Evolutionary conservation across 2,888 invertebrate species (phyloP).

Genomic region (Parnassius glacialis): DNA sequence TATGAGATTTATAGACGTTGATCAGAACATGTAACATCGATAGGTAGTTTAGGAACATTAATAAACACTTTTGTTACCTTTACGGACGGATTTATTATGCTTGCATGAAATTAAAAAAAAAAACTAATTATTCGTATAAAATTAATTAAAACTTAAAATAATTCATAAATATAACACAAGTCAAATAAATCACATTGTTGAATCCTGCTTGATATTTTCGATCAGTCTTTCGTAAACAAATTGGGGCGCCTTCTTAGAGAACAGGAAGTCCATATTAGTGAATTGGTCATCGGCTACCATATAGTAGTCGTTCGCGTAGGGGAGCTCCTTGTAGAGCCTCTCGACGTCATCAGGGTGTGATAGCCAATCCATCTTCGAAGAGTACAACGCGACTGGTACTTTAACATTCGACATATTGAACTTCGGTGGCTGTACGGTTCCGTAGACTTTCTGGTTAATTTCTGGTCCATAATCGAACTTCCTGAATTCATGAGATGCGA

Average conservation of each 20-base stretch:
- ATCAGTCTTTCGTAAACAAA: conserved; percentile 61
- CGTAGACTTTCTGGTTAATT: conserved; percentile 63
- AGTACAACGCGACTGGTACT: conserved; percentile 65
- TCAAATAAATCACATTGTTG: conserved; percentile 32
- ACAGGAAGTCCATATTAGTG: conserved; percentile 70
- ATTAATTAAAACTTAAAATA: conserved; percentile 33
- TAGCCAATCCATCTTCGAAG: conserved; percentile 83
- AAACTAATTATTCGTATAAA: conserved; percentile 12
- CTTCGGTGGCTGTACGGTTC: conserved; percentile 52
- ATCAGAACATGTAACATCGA: no score
- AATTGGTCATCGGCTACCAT: conserved; percentile 77
- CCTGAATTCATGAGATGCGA: conserved; percentile 56
- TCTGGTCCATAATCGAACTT: conserved; percentile 62
- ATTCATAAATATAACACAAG: conserved; percentile 33
- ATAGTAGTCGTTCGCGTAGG: conserved; percentile 77
- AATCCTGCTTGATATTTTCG: conserved; percentile 49
- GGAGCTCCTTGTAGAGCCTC: conserved; percentile 76
- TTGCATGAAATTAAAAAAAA: conserved; percentile 14
- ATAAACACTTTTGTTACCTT: conserved; percentile 4
- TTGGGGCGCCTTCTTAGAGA: conserved; percentile 59
- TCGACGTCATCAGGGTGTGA: conserved; percentile 82
- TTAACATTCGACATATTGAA: conserved; percentile 63
- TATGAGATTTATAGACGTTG: no score
- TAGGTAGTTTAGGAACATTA: neutral
- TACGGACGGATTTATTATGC: conserved; percentile 24